Percentiles rank a stretch among this genome's conserved stretches.
Conservation (phyloP, 2,113 vertebrate species). For the Falcunculus frontatus region DNA sequence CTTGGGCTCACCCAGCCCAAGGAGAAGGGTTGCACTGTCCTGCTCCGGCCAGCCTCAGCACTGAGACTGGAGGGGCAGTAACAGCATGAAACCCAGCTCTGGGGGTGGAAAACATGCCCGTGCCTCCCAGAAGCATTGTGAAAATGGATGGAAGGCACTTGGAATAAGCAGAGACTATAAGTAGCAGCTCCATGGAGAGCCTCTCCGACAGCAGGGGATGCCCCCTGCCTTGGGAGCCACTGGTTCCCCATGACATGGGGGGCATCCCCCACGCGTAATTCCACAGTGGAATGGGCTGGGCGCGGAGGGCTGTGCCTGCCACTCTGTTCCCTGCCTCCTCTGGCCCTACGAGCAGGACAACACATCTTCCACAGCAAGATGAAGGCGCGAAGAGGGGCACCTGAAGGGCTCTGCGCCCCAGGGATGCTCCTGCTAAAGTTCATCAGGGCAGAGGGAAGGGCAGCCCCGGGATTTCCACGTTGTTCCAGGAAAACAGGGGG, state of each 20-base stretch:
- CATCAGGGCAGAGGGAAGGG: not conserved
- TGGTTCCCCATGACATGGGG: not conserved
- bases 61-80: rapidly evolving
- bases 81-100: not conserved
- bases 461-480: not conserved
- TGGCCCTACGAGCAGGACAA: rapidly evolving
- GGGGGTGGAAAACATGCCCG: not conserved
- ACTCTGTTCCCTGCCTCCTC: not conserved
- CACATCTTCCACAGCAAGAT: not conserved
- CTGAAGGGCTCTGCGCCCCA: not conserved
- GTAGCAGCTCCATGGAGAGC: rapidly evolving
- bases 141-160: not conserved
- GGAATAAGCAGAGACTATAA: not conserved
- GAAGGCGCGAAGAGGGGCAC: rapidly evolving
- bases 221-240: rapidly evolving
- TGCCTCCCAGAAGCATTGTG: not conserved
- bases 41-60: not conserved
- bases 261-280: not conserved
- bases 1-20: not conserved
- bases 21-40: not conserved
- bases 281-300: not conserved
- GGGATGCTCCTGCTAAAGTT: not conserved
- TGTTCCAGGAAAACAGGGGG: not conserved
- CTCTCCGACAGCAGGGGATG: not conserved
- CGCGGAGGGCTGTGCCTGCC: rapidly evolving